Evolutionary conservation across 2,797 vertebrate species (phyloP), one percentile per base, ranked within the genome.

Genomic region (Remorina albescens): DNA sequence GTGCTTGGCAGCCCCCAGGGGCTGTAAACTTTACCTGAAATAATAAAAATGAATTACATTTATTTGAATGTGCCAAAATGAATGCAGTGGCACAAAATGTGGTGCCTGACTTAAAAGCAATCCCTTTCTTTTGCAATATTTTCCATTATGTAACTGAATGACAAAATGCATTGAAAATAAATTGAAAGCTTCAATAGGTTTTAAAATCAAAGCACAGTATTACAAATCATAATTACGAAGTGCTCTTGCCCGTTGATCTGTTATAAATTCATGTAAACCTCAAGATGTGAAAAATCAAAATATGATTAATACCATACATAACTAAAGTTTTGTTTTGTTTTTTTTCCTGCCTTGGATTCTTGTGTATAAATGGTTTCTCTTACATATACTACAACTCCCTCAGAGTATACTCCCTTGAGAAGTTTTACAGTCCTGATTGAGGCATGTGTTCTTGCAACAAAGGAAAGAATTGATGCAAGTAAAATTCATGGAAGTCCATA

Each of bases 181-280:
- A n/a, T n/a, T n/a, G n/a, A n/a, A n/a, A n/a, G n/a, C n/a, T n/a
- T n/a, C n/a, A n/a, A 62, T 47, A 66, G 15, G 23, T 32, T 42
- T 68, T 53, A 59, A 58, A 51, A 71, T 81, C 71, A 80, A 76
- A 85, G 71, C n/a, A 23, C 26, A 19, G 23, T 41, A 39, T 64
- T 41, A 47, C 18, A 64, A 76, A 36, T 42, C 3, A 34, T 70
- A 66, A 78, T 74, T 32, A 74, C 42, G 49, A 67, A 42, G 67
- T 65, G 30, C 39, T 60, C 2, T 4, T 15, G 46, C 54, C 47
- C n/a, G 37, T 6, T 34, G 19, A 68, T 49, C 28, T 55, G 36
- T 23, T 66, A 2, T 54, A 49, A 62, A 71, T 62, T 34, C 7
- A 41, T 8, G 64, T 70, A 32, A 71, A 51, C 23, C 28, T 57